phyloP scores from a whole-genome alignment of 1,140 invertebrate genomes.

The Conus ventricosus region DNA sequence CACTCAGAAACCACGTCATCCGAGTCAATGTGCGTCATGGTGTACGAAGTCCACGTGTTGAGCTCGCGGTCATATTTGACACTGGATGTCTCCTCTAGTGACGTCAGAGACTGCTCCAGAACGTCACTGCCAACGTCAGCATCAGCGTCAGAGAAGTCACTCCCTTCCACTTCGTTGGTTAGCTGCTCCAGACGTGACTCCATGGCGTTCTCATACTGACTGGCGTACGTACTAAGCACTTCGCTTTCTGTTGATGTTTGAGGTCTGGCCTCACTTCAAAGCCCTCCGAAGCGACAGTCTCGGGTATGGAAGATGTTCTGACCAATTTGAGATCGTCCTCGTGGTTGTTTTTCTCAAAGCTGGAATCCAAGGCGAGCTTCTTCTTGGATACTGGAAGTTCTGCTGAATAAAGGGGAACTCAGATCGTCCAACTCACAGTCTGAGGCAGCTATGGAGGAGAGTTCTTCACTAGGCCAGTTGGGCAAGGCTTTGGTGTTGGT shows the following conservation, averaged over 20 bases:
- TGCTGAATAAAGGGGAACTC: constrained; percentile 4
- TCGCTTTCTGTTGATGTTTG: background rate
- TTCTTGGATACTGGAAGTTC: constrained; percentile 10
- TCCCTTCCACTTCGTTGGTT: constrained; percentile 30
- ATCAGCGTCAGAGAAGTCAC: constrained; percentile 36
- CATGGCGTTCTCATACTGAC: constrained; percentile 43
- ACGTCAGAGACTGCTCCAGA: constrained; percentile 32
- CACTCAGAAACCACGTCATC: constrained; percentile 44
- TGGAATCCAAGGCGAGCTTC: constrained; percentile 6
- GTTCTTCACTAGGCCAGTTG: constrained; percentile 27
- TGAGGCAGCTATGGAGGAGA: constrained; percentile 24
- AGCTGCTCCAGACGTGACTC: constrained; percentile 41
- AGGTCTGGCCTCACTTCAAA: background rate
- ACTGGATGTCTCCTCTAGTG: constrained; percentile 25
- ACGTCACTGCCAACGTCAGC: constrained; percentile 30
- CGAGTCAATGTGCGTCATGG: constrained; percentile 41
- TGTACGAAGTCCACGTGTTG: constrained; percentile 45
- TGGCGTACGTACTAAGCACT: constrained; percentile 10
- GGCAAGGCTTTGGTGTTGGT: background rate
- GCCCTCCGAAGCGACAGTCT: background rate
- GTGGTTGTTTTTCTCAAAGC: background rate
- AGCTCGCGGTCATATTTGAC: constrained; percentile 40
- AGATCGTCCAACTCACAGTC: constrained; percentile 19
- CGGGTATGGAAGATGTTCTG: background rate
- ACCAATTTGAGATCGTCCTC: background rate